Evolutionary conservation across 2,888 invertebrate genomes (phyloP), one percentile per base, ranked within the genome.

Genomic region (Gnatocerus cornutus): DNA sequence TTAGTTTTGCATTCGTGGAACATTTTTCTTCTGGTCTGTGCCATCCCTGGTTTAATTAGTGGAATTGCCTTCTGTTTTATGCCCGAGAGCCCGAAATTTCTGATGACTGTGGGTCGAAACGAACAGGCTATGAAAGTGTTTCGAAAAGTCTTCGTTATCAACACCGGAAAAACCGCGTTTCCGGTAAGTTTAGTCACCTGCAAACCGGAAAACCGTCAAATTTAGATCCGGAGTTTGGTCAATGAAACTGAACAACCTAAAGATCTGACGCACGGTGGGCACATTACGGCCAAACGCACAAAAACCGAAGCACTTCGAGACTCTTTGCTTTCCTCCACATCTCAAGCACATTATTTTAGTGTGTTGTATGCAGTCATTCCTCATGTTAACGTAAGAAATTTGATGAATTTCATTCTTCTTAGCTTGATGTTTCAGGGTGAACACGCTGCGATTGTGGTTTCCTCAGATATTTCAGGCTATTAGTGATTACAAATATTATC

Each of bases 381-480:
- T 89, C 67, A 88, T 91, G 80, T 85, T 90, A 77, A 90, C 90
- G 91, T 91, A 84, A 85, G 85, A 21, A 21, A 12, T 2, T 41
- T 41, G 12, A 61, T 33, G 21, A 50, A 7, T 12, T 4, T n/a
- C 1, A 14, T n/a, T 50, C 2, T n/a, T 27, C 4, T 30, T 1
- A n/a, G 5, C 10, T 4, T 21, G 21, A 29, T 53, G 2, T 73
- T 79, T 48, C 63, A 84, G 84, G 52, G 59, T 92, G 72, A 95
- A 95, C 79, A 94, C 94, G 0, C 86, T 96, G 43, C 91, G 94
- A 13, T 87, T 95, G 27, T 96, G 95, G 96, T 89, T 94, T 73
- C 95, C 95, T 0, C 94, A 95, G 80, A 86, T 96, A 10, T 94
- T 95, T 73, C 90, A 92, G 55, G 91, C 92, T 82, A 90, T 92